These are phyloP conservation scores for Tenthredo notha DNA, from an alignment of 2,888 invertebrate genomes.

Conservation along the genomic window DNA sequence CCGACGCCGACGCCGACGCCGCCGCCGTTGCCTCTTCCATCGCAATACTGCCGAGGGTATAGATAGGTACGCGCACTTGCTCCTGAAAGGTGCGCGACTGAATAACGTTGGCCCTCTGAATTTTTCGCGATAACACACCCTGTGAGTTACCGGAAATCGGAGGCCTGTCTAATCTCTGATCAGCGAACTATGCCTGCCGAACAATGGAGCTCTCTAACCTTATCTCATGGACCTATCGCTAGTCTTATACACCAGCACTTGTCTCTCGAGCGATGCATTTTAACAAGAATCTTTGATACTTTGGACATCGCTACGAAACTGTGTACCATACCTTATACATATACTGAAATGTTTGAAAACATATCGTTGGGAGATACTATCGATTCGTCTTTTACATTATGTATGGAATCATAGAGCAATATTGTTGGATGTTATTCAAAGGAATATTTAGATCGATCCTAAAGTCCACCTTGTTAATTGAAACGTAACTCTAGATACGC, in stretches of 20 bases:
- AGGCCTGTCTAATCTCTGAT: conserved; percentile 52
- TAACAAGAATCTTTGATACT: conserved; percentile 24
- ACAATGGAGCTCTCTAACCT: conserved; percentile 35
- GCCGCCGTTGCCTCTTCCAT: background rate
- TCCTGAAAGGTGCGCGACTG: conserved; percentile 35
- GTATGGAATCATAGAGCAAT: background rate
- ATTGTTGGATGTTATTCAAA: conserved; percentile 1
- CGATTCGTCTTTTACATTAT: conserved; percentile 31
- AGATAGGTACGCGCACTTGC: background rate
- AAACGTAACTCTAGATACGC: background rate
- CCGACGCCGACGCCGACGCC: background rate
- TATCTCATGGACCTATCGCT: conserved; percentile 41
- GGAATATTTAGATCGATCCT: background rate
- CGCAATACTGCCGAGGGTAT: background rate
- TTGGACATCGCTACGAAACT: background rate
- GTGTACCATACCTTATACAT: background rate
- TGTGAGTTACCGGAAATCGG: conserved; percentile 30
- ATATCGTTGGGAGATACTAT: conserved; percentile 15
- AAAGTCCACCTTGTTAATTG: background rate
- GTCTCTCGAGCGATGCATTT: conserved; percentile 35
- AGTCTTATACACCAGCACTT: conserved; percentile 35
- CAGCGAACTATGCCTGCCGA: conserved; percentile 37
- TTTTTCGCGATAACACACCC: conserved; percentile 49
- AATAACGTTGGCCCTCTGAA: conserved; percentile 29
- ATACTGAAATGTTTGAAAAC: background rate